A percentile compares a stretch with the other conserved stretches of the same genome.
These are phyloP conservation scores for Athetis lepigone DNA, from an alignment of 2,888 invertebrate species.

Conservation along the genomic window DNA sequence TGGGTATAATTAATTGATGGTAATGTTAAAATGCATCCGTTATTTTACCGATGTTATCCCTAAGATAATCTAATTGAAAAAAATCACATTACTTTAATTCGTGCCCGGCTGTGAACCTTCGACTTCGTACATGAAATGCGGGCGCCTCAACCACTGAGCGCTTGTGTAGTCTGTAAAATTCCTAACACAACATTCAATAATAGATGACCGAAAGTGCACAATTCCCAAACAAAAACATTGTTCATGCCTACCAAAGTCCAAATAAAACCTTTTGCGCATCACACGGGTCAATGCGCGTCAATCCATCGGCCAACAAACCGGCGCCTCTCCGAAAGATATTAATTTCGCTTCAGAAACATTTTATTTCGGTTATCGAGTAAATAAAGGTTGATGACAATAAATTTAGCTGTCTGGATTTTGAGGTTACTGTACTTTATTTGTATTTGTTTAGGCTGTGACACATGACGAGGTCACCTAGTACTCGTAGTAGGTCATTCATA, in stretches of 20 bases:
- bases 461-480: background rate
- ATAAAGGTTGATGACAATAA: conserved; percentile 11
- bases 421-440: background rate
- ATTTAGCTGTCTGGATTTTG: conserved; percentile 2
- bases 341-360: conserved; percentile 36
- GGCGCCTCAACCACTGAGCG: too few species aligned
- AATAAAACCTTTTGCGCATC: conserved; percentile 38
- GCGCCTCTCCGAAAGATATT: conserved; percentile 29
- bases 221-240: conserved; percentile 41
- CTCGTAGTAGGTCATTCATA: conserved; percentile 14
- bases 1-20: too few species aligned
- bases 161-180: too few species aligned
- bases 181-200: too few species aligned
- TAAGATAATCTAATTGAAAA: too few species aligned
- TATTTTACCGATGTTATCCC: too few species aligned
- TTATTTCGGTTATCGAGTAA: conserved; percentile 24
- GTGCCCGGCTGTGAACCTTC: too few species aligned
- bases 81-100: too few species aligned
- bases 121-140: too few species aligned
- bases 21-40: too few species aligned
- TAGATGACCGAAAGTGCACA: conserved; percentile 17
- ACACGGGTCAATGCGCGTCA: conserved; percentile 29
- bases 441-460: background rate
- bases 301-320: conserved; percentile 23
- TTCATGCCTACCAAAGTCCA: conserved; percentile 35